Percentiles rank a stretch among this genome's conserved stretches.
Evolutionary conservation across 2,797 vertebrate species (phyloP).

Genomic region (Bryconaethiops microstoma): DNA sequence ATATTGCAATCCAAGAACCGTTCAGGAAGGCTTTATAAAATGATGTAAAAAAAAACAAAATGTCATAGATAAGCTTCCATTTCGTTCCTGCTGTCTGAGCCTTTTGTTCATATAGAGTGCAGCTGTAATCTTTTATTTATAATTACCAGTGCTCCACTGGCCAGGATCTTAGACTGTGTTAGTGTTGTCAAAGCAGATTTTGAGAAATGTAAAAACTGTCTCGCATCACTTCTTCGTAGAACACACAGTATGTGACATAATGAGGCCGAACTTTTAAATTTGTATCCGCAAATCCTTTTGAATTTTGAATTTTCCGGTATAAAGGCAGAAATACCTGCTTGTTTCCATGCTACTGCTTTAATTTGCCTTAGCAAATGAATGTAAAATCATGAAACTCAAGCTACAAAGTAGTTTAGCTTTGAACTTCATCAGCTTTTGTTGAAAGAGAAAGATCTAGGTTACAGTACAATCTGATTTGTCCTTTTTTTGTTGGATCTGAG

Average conservation of each 20-base stretch:
- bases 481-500: constrained; percentile 37
- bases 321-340: neutral
- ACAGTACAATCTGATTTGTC: constrained; percentile 6
- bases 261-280: neutral
- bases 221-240: neutral
- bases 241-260: neutral
- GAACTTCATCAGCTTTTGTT: constrained; percentile 1
- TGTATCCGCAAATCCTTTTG: neutral
- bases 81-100: constrained; percentile 1
- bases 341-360: neutral
- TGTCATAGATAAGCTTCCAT: too few relatives aligned
- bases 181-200: constrained; percentile 23
- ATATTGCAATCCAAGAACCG: too few relatives aligned
- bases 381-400: neutral
- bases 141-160: constrained; percentile 45
- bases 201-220: neutral
- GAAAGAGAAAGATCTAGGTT: neutral
- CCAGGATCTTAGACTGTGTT: constrained; percentile 15
- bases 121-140: constrained; percentile 55
- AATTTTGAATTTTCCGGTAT: neutral
- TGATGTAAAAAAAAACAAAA: too few relatives aligned
- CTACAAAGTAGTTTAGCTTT: neutral
- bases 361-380: neutral
- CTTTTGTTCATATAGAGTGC: constrained; percentile 36
- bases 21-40: too few relatives aligned